These are phyloP conservation scores for Pharmacophagus antenor DNA, from an alignment of 2,888 invertebrate species.

Conservation along the genomic window DNA sequence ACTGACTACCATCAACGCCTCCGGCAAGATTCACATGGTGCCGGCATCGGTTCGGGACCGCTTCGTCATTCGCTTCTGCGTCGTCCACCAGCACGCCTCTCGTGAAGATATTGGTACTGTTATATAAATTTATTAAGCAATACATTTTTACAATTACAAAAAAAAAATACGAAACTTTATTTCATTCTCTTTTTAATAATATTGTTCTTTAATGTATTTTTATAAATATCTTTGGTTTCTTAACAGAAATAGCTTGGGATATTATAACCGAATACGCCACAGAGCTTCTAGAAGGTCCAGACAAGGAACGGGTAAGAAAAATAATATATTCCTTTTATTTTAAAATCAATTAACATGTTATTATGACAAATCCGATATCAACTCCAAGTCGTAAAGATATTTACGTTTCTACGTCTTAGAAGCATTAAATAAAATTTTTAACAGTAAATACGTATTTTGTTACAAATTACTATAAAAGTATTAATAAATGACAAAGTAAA, in stretches of 20 bases:
- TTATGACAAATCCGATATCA: too few species aligned
- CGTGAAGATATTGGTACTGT: constrained; percentile 88
- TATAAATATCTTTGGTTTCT: background rate
- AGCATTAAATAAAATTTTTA: too few species aligned
- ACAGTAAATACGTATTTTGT: background rate
- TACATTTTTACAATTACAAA: background rate
- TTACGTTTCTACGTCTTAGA: too few species aligned
- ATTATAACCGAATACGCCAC: constrained; percentile 90
- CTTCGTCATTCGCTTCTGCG: constrained; percentile 96
- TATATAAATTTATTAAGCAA: background rate
- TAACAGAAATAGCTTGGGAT: constrained; percentile 90
- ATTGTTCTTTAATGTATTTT: background rate
- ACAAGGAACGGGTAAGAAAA: constrained; percentile 80
- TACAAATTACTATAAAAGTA: background rate
- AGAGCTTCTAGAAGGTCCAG: constrained; percentile 87
- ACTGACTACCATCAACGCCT: constrained; percentile 94
- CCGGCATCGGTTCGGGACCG: constrained; percentile 94
- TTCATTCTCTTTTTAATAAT: background rate
- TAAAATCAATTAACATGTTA: background rate
- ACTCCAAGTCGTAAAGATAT: too few species aligned
- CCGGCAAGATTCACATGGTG: constrained; percentile 98
- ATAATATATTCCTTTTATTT: background rate
- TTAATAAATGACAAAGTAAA: background rate
- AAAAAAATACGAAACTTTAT: background rate
- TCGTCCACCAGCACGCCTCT: constrained; percentile 93